A percentile compares a stretch with the other conserved stretches of the same genome.
These are phyloP conservation scores for Drosophila melanosoma DNA, from an alignment of 2,888 invertebrate species.

Conservation along the genomic window DNA sequence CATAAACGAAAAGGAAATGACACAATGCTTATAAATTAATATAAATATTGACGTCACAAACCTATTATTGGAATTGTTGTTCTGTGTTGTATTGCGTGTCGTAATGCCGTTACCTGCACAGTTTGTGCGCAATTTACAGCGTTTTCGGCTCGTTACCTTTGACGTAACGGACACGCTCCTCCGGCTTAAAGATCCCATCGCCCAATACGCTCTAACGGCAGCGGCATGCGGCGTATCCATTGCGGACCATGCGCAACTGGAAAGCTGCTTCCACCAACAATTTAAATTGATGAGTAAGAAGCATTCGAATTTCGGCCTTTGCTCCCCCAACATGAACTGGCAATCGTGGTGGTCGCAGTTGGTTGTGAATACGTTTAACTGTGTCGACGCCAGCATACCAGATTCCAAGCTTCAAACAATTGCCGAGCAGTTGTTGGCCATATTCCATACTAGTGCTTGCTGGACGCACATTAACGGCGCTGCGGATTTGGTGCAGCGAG, in stretches of 20 bases:
- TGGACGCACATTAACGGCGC: conserved; percentile 90
- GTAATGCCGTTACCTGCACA: conserved; percentile 68
- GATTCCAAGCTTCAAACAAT: conserved; percentile 81
- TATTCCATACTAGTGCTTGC: conserved; percentile 89
- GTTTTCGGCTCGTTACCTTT: conserved; percentile 90
- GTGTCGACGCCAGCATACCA: conserved; percentile 64
- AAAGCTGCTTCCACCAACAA: conserved; percentile 87
- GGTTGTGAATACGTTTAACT: conserved; percentile 77
- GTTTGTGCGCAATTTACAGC: conserved; percentile 77
- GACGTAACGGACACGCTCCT: conserved; percentile 96
- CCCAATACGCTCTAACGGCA: conserved; percentile 90
- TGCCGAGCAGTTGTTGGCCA: conserved; percentile 87
- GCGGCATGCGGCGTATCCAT: conserved; percentile 86
- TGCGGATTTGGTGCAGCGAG: conserved; percentile 86
- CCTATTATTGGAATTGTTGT: not conserved
- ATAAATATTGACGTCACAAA: conserved; percentile 33
- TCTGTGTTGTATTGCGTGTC: conserved; percentile 2
- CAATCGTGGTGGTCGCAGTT: conserved; percentile 91
- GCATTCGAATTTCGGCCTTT: conserved; percentile 92
- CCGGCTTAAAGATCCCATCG: conserved; percentile 88
- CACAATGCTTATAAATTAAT: not conserved
- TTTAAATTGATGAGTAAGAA: conserved; percentile 87
- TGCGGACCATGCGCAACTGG: conserved; percentile 67
- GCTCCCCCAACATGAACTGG: conserved; percentile 88
- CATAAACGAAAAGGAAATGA: not conserved